phyloP scores from a whole-genome alignment of 2,888 invertebrate species.

The Cybosia mesomella region DNA sequence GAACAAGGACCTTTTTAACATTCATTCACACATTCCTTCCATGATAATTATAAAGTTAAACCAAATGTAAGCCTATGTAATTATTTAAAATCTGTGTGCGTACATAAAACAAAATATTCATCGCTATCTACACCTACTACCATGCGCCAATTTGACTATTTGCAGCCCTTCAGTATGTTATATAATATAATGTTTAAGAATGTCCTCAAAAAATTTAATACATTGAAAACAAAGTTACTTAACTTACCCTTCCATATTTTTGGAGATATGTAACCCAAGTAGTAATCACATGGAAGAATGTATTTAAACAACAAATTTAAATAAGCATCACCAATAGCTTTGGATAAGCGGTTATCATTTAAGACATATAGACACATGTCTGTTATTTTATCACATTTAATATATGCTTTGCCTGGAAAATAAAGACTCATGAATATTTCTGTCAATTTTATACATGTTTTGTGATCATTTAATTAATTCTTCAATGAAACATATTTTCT shows the following conservation, averaged over 20 bases:
- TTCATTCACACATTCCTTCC: too few species aligned
- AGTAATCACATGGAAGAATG: constrained; percentile 83
- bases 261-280: constrained; percentile 81
- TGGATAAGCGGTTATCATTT: constrained; percentile 65
- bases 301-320: constrained; percentile 84
- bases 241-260: constrained; percentile 86
- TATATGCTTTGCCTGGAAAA: constrained; percentile 70
- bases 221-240: background rate
- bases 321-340: constrained; percentile 83
- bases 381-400: constrained; percentile 74
- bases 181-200: too few species aligned
- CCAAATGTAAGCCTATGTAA: too few species aligned
- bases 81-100: too few species aligned
- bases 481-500: background rate
- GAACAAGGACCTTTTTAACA: too few species aligned
- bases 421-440: background rate
- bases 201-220: background rate
- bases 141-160: too few species aligned
- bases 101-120: too few species aligned
- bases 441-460: background rate
- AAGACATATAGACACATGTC: constrained; percentile 74
- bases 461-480: background rate
- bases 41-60: too few species aligned
- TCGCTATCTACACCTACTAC: too few species aligned
- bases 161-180: too few species aligned